A percentile compares a stretch with the other conserved stretches of the same genome.
Conservation (phyloP, 2,113 vertebrate species). For the Ochotona princeps region DNA sequence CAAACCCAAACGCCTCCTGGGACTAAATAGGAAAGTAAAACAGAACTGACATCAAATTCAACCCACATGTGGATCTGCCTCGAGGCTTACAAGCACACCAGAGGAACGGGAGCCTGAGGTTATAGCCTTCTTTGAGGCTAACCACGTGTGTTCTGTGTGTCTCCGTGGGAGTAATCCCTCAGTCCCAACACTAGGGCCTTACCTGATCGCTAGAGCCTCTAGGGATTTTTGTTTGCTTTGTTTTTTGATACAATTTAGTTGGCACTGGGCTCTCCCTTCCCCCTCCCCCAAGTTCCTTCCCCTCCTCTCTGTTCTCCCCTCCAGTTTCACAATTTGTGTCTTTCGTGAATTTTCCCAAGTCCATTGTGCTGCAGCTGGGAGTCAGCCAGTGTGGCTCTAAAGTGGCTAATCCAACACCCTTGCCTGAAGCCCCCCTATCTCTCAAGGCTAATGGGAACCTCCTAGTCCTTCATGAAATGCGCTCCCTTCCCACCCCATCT, state of each 20-base stretch:
- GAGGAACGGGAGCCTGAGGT: neutral
- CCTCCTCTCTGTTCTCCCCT: too few species aligned
- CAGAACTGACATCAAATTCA: neutral
- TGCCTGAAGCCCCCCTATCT: neutral
- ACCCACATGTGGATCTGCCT: neutral
- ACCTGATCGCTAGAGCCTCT: neutral
- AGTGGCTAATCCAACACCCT: neutral
- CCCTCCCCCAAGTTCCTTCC: too few species aligned
- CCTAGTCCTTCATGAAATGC: neutral
- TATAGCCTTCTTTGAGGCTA: neutral
- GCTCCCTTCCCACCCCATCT: too few species aligned
- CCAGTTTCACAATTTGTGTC: too few species aligned
- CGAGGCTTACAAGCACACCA: neutral
- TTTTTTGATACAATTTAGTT: too few species aligned
- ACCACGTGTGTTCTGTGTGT: neutral
- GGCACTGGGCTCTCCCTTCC: too few species aligned
- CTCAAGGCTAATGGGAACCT: neutral
- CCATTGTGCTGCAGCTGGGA: neutral
- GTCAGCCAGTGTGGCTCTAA: neutral
- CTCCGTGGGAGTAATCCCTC: neutral
- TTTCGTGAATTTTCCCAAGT: neutral
- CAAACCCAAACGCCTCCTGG: neutral
- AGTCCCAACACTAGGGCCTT: neutral
- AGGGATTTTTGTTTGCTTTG: neutral
- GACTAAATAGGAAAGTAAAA: neutral